Percentiles rank a stretch among this genome's conserved stretches.
Evolutionary conservation across 2,113 vertebrate species (phyloP).

Genomic region (Epinephelus cyanopodus): DNA sequence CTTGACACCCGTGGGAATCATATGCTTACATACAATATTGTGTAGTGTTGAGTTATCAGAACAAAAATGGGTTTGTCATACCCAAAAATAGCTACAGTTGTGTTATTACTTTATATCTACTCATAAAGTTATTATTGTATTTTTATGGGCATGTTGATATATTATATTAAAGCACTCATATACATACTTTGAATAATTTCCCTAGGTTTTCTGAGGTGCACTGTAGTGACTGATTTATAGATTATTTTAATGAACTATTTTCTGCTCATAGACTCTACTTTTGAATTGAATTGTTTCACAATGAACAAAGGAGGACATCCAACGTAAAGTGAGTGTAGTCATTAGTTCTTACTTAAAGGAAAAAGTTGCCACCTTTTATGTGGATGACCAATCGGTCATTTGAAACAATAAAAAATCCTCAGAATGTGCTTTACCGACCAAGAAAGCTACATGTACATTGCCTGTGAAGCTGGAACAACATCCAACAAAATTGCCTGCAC

Average conservation of each 20-base stretch:
- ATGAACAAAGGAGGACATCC: neutral
- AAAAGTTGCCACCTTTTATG: no score
- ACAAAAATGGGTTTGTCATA: neutral
- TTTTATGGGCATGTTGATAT: neutral
- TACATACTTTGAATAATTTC: conserved; percentile 9
- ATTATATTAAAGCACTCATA: neutral
- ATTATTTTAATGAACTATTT: conserved; percentile 15
- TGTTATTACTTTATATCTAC: neutral
- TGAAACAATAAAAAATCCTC: no score
- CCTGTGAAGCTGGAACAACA: no score
- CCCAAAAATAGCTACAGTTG: neutral
- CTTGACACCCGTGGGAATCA: neutral
- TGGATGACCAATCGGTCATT: no score
- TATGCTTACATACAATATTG: neutral
- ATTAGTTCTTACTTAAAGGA: neutral
- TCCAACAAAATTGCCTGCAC: no score
- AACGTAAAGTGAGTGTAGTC: neutral
- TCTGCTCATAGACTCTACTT: neutral
- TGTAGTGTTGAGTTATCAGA: neutral
- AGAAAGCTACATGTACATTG: no score
- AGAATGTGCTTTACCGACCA: no score
- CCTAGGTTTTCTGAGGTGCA: neutral
- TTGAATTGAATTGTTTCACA: neutral
- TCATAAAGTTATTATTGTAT: neutral
- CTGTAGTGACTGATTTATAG: conserved; percentile 24